These are phyloP conservation scores for Melanotaenia parkinsoni DNA, from an alignment of 2,797 vertebrate species.

Conservation along the genomic window DNA sequence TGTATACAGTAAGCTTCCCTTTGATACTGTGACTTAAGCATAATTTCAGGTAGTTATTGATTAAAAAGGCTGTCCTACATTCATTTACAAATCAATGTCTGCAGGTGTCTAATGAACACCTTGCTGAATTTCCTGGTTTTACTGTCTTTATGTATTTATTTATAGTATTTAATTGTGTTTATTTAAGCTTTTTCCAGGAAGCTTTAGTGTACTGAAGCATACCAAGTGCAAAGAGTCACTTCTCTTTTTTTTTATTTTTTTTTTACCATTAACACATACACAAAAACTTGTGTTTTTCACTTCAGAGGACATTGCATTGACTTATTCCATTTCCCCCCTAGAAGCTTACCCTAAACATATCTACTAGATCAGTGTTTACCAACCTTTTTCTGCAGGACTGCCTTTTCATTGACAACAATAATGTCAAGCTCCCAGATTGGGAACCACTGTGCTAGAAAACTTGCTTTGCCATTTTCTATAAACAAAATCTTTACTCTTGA, in stretches of 20 bases:
- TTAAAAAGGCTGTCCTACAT: not conserved
- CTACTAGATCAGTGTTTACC: too few species aligned
- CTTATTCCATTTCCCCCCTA: not conserved
- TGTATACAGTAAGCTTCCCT: conserved; percentile 1
- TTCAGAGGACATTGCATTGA: not conserved
- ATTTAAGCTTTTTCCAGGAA: not conserved
- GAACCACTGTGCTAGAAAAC: not conserved
- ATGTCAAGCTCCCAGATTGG: too few species aligned
- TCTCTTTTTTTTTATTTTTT: not conserved
- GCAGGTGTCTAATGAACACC: not conserved
- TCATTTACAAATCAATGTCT: not conserved
- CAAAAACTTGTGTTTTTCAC: not conserved
- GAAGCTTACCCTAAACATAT: not conserved
- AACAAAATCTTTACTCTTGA: not conserved
- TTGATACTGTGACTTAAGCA: not conserved
- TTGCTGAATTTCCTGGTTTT: not conserved
- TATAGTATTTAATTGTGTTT: not conserved
- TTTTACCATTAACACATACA: not conserved
- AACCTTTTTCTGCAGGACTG: too few species aligned
- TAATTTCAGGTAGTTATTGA: not conserved
- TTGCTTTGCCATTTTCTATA: not conserved
- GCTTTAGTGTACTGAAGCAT: not conserved
- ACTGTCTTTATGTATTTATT: not conserved
- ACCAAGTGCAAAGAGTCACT: not conserved
- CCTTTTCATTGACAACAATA: too few species aligned